Conservation (phyloP, 30 jellyfish, hydroid and myxozoan species). For the Cassiopea xamachana region DNA sequence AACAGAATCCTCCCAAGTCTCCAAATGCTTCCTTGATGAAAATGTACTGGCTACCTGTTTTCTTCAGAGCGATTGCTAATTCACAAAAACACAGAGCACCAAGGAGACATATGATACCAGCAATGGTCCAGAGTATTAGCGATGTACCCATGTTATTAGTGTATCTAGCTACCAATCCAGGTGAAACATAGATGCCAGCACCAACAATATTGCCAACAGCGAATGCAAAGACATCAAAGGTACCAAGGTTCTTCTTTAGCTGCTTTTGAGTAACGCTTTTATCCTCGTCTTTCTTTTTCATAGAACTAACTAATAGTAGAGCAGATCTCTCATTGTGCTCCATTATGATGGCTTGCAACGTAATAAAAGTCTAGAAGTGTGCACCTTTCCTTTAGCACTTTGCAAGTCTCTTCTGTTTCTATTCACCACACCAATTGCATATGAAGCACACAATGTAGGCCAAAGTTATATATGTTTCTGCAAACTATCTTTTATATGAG, state of each 20-base stretch:
- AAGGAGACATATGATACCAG: constrained; percentile 51
- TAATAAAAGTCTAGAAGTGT: no score
- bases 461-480: no score
- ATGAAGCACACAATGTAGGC: no score
- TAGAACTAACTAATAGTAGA: no score
- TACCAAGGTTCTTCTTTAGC: constrained; percentile 24
- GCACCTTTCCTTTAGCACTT: no score
- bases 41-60: constrained; percentile 62
- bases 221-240: constrained; percentile 46
- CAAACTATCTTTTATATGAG: no score
- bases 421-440: no score
- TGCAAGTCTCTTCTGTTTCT: no score
- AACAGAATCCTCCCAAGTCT: neutral
- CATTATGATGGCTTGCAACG: no score
- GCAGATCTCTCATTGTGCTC: no score
- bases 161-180: constrained; percentile 49
- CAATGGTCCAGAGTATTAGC: constrained; percentile 38
- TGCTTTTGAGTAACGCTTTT: no score
- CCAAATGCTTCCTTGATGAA: constrained; percentile 20
- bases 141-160: constrained; percentile 41
- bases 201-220: constrained; percentile 65
- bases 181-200: constrained; percentile 60
- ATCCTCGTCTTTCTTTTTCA: no score
- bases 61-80: constrained; percentile 35
- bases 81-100: constrained; percentile 55